Evolutionary conservation across 2,797 vertebrate species (phyloP), one percentile per base, ranked within the genome.

Genomic region (Spinus olivaceus): DNA sequence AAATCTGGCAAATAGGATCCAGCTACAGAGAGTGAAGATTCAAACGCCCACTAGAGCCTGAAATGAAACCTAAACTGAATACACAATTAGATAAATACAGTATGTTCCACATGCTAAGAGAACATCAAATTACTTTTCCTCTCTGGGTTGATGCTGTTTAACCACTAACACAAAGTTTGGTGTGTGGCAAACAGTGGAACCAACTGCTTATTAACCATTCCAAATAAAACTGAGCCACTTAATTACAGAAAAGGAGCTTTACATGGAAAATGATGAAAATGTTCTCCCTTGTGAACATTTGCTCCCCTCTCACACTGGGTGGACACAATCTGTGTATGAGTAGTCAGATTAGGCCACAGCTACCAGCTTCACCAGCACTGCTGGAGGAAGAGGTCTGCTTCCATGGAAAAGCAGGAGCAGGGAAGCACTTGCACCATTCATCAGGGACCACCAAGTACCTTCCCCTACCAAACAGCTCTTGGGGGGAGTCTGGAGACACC

Each of bases 41-140:
- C 76, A 81, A 93, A 95, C 87, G 10, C 94, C 94, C 89, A 96
- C 94, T 20, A 54, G 37, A 91, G 89, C 82, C 51, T 60, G 89
- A 96, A 94, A 92, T 35, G 85, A 96, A 92, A 93, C 85, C 87
- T 95, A 96, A 96, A 91, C 80, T 81, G 95, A 88, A 95, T 83
- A 35, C 80, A 91, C 85, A 91, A 88, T 94, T 91, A 93, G 92
- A 95, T 96, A 95, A 96, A 96, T 93, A 95, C 92, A 94, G 92
- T 32, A 87, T 92, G 93, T 92, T 96, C 92, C 80, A 94, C 94
- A 94, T 19, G 82, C 91, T 84, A 91, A 93, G 93, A 95, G 92
- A 96, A 95, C 94, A 96, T 69, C 91, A 83, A 79, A 95, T 81
- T 92, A 96, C 96, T 95, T 90, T 54, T 84, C 56, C 73, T 96